phyloP scores from a whole-genome alignment of 2,888 invertebrate genomes.

The Cistogaster globosa region DNA sequence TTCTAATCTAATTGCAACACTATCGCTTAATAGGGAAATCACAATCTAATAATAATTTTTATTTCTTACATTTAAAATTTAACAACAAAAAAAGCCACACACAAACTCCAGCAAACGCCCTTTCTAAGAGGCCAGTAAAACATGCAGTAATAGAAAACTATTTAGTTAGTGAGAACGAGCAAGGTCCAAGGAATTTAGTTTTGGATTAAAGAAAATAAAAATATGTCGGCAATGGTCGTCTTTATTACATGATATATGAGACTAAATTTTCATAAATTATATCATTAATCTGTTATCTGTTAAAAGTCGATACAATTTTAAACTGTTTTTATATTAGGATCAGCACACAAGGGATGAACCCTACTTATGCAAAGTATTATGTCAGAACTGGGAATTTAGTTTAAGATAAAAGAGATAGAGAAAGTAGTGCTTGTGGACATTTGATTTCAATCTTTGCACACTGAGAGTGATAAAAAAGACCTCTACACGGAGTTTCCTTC shows the following conservation, averaged over 20 bases:
- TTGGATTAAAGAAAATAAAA: background rate
- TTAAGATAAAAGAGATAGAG: too few relatives aligned
- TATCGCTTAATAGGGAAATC: slow-evolving; percentile 67
- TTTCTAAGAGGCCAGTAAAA: slow-evolving; percentile 22
- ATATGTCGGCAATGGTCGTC: background rate
- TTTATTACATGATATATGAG: background rate
- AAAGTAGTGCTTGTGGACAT: too few relatives aligned
- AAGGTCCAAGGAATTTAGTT: slow-evolving; percentile 53
- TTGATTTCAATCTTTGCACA: too few relatives aligned
- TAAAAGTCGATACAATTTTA: too few relatives aligned
- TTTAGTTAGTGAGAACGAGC: slow-evolving; percentile 19
- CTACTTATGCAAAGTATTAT: too few relatives aligned
- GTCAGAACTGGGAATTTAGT: too few relatives aligned
- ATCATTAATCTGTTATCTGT: too few relatives aligned
- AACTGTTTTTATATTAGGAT: too few relatives aligned
- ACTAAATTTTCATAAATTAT: too few relatives aligned
- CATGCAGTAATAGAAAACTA: slow-evolving; percentile 27
- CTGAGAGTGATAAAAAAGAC: too few relatives aligned
- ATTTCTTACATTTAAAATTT: slow-evolving; percentile 45
- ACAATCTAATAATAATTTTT: slow-evolving; percentile 62
- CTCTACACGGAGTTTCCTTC: too few relatives aligned
- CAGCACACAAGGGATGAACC: too few relatives aligned
- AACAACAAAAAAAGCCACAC: slow-evolving; percentile 55
- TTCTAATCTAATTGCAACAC: slow-evolving; percentile 74
- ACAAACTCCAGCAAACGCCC: slow-evolving; percentile 24